These are phyloP conservation scores for Oryzias javanicus DNA, from an alignment of 2,113 vertebrate species.

Conservation along the genomic window DNA sequence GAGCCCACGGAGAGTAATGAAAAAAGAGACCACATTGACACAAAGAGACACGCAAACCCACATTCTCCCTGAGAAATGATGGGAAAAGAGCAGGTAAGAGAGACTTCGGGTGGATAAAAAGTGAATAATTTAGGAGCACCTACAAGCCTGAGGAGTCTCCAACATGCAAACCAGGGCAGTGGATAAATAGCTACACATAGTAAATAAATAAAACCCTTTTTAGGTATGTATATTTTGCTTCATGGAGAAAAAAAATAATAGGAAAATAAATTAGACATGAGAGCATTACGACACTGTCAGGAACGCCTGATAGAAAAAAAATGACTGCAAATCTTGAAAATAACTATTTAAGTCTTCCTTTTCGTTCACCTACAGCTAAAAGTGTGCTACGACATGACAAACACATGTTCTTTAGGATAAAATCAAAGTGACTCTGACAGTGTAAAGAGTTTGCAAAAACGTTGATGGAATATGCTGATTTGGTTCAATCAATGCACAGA, in stretches of 20 bases:
- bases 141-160: conserved; percentile 43
- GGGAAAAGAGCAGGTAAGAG: conserved; percentile 49
- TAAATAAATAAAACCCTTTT: conserved; percentile 66
- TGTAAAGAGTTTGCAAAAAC: no score
- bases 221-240: conserved; percentile 39
- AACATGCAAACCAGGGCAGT: conserved; percentile 60
- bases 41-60: conserved; percentile 45
- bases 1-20: conserved; percentile 53
- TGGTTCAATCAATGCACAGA: no score
- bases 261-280: conserved; percentile 41
- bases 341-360: no score
- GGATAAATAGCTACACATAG: conserved; percentile 42
- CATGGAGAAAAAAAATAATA: conserved; percentile 31
- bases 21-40: conserved; percentile 44
- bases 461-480: no score
- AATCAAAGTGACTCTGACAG: no score
- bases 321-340: neutral
- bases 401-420: no score
- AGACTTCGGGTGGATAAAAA: conserved; percentile 21
- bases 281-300: conserved; percentile 21
- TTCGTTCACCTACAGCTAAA: no score
- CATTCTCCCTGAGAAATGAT: conserved; percentile 49
- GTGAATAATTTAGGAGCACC: conserved; percentile 65
- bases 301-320: conserved; percentile 14
- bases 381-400: no score